These are phyloP conservation scores for Sus cebifrons DNA, from an alignment of 2,797 vertebrate species.

Conservation along the genomic window DNA sequence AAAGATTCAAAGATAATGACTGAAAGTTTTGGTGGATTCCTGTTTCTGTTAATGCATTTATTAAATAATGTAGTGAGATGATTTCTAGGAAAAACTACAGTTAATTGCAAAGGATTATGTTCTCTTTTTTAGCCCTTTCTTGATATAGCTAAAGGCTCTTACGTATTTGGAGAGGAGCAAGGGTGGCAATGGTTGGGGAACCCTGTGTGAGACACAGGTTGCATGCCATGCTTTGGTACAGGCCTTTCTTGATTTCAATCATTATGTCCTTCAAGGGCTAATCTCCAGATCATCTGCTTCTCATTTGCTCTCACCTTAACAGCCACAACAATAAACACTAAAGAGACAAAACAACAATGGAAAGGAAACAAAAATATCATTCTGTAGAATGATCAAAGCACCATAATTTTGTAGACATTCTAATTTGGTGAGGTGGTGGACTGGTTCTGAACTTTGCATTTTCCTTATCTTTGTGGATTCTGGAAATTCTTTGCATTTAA, in stretches of 20 bases:
- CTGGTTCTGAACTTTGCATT: not conserved
- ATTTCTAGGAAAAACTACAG: constrained; percentile 23
- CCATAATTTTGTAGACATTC: not conserved
- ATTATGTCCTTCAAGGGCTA: not conserved
- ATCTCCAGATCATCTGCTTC: constrained; percentile 5
- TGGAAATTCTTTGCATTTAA: constrained; percentile 12
- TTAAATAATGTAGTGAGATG: not conserved
- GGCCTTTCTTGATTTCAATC: not conserved
- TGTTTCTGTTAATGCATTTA: constrained; percentile 18
- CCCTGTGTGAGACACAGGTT: not conserved
- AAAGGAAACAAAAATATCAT: constrained; percentile 35
- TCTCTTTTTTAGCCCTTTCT: constrained; percentile 15
- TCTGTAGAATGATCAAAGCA: not conserved
- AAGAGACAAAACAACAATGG: constrained; percentile 15
- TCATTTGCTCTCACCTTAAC: not conserved
- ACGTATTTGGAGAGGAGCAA: not conserved
- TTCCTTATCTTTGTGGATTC: not conserved
- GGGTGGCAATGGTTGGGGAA: not conserved
- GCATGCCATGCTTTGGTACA: not conserved
- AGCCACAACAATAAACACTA: not conserved
- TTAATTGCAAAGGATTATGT: not conserved
- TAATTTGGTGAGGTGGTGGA: not conserved
- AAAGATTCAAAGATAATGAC: not conserved
- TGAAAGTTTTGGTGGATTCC: constrained; percentile 17
- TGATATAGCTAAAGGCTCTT: not conserved